Conservation (phyloP, 2,113 vertebrate species). For the Montifringilla adamsi region DNA sequence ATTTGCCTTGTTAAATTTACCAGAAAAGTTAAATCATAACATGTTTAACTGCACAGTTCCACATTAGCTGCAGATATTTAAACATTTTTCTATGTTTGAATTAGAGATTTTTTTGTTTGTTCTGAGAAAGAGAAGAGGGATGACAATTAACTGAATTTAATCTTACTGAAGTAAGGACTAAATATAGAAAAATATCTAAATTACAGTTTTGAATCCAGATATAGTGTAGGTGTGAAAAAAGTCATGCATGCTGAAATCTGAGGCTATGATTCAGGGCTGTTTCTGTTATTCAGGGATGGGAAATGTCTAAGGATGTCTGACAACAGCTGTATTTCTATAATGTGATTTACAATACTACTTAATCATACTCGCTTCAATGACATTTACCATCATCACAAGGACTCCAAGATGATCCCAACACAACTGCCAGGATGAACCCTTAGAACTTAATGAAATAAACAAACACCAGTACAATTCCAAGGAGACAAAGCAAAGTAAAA, state of each 20-base stretch:
- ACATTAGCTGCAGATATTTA: not conserved
- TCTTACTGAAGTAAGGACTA: not conserved
- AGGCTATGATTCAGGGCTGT: not conserved
- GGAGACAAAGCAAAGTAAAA: not conserved
- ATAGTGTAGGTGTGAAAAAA: not conserved
- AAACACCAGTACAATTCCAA: not conserved
- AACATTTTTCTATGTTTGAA: not conserved
- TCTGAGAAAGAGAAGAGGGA: not conserved
- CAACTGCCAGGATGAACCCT: not conserved
- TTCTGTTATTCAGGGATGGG: not conserved
- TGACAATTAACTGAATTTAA: not conserved
- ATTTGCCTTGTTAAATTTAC: not conserved
- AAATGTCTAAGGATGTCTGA: not conserved
- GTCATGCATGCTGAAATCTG: not conserved
- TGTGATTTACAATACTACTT: not conserved
- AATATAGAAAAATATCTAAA: not conserved
- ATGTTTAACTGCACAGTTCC: not conserved
- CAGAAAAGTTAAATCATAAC: not conserved
- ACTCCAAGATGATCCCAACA: not conserved
- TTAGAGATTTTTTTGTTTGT: not conserved
- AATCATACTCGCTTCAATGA: not conserved
- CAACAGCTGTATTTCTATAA: not conserved
- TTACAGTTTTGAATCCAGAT: not conserved
- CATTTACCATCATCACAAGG: not conserved
- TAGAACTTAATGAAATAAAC: slow-evolving; percentile 24